Base-by-base conservation (phyloP, 2,888 invertebrate species). In the Brachylomia viminalis region DNA sequence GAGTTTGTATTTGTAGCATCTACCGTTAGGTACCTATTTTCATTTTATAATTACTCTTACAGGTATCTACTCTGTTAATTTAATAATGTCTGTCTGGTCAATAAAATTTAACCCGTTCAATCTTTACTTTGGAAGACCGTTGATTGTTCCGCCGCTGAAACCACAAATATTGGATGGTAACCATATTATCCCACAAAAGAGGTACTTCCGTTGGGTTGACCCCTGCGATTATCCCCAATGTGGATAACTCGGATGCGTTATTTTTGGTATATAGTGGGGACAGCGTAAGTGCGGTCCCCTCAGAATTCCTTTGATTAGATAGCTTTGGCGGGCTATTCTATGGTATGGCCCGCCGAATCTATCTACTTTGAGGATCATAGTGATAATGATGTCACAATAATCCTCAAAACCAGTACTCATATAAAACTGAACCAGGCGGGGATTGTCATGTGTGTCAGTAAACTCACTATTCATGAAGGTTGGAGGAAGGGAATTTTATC, bases 181-280 rank as follows among this genome's bases (percentile, higher is more conserved):
- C 38, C 38, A 38, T 38, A 38, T 38, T 38, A 38, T 5, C 6
- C 7, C 5, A 38, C 38, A 38, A 38, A 38, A 5, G 38, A 38
- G 38, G 7, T 38, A 38, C 38, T 38, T 38, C 5, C 7, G 62
- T 64, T 27, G 47, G 65, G 47, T 49, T 66, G 65, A 49, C 47
- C 65, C 65, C 65, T 66, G 47, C 47, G 47, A 72, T 66, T 72
- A 30, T 47, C 42, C 65, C 65, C 49, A 66, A 66, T 66, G 65
- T 66, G 65, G 65, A 66, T 66, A 66, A 66, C 65, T 66, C 65
- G 23, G 65, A 66, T 66, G 65, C 47, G 65, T 66, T 1, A 66
- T 49, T 66, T 64, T 66, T 66, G 65, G 7, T 65, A n/a, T n/a
- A n/a, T n/a, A 65, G 65, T 47, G 47, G 23, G 58, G 58, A 58